Conservation (phyloP, 1,140 invertebrate genomes). For the Thalassaphorura encarpata region DNA sequence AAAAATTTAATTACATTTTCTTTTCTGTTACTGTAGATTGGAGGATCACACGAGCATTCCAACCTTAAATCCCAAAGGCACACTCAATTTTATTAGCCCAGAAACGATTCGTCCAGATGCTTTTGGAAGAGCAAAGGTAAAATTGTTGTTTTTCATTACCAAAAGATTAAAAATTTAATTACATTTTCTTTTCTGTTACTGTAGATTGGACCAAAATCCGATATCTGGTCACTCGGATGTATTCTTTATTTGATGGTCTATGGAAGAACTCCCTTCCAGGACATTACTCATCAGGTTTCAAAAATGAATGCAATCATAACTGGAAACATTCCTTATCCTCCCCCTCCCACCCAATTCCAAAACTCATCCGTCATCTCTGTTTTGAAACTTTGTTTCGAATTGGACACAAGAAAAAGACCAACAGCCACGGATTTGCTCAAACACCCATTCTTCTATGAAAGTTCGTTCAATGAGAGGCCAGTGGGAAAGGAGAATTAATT, state of each 20-base stretch:
- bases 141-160: neutral
- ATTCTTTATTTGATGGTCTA: constrained; percentile 91
- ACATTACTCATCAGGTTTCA: constrained; percentile 58
- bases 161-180: neutral
- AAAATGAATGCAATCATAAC: constrained; percentile 75
- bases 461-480: neutral
- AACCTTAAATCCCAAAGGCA: constrained; percentile 70
- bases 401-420: constrained; percentile 56
- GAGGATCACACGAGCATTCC: constrained; percentile 83
- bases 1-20: neutral
- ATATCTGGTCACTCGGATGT: constrained; percentile 96
- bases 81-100: constrained; percentile 93
- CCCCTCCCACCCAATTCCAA: constrained; percentile 36
- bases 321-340: constrained; percentile 63
- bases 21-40: neutral
- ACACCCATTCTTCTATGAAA: constrained; percentile 48
- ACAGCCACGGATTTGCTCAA: constrained; percentile 58
- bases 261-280: constrained; percentile 79
- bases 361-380: constrained; percentile 47
- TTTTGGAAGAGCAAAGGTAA: constrained; percentile 30
- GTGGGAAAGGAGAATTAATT: neutral
- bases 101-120: constrained; percentile 61
- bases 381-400: constrained; percentile 55
- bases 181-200: constrained; percentile 26
- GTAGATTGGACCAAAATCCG: constrained; percentile 82